A percentile compares a stretch with the other conserved stretches of the same genome.
phyloP scores from a whole-genome alignment of 1,140 invertebrate genomes.

The Zaprionus ghesquierei region DNA sequence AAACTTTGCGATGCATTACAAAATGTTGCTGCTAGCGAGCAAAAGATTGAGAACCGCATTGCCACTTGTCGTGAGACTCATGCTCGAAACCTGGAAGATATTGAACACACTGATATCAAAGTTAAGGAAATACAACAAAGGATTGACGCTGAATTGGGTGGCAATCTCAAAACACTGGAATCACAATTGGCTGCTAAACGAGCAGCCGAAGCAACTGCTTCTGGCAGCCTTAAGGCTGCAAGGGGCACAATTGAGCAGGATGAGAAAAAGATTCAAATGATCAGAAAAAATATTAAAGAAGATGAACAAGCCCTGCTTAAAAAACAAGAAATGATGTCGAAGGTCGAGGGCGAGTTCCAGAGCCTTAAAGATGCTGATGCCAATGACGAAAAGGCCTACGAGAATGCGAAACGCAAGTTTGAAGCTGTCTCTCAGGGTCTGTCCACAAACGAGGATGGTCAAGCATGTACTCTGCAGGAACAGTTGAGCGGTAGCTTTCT shows the following conservation, averaged over 20 bases:
- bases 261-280: slow-evolving; percentile 87
- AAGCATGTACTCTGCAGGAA: slow-evolving; percentile 93
- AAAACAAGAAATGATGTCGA: slow-evolving; percentile 88
- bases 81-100: slow-evolving; percentile 84
- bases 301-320: slow-evolving; percentile 87
- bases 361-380: slow-evolving; percentile 88
- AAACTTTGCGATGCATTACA: slow-evolving; percentile 58
- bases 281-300: slow-evolving; percentile 88
- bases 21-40: slow-evolving; percentile 53
- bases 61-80: slow-evolving; percentile 83
- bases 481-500: slow-evolving; percentile 91
- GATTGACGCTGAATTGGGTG: slow-evolving; percentile 87
- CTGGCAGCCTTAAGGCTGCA: slow-evolving; percentile 87
- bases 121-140: slow-evolving; percentile 84
- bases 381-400: slow-evolving; percentile 87
- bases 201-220: slow-evolving; percentile 87
- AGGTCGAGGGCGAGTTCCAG: slow-evolving; percentile 88
- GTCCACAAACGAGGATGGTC: slow-evolving; percentile 90
- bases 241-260: slow-evolving; percentile 89
- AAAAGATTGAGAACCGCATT: slow-evolving; percentile 63
- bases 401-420: slow-evolving; percentile 89
- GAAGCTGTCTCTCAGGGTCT: slow-evolving; percentile 93
- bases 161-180: slow-evolving; percentile 87
- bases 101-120: slow-evolving; percentile 84
- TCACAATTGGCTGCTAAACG: slow-evolving; percentile 86